These are phyloP conservation scores for Pteria penguin DNA, from an alignment of 2,888 invertebrate genomes.

Conservation along the genomic window DNA sequence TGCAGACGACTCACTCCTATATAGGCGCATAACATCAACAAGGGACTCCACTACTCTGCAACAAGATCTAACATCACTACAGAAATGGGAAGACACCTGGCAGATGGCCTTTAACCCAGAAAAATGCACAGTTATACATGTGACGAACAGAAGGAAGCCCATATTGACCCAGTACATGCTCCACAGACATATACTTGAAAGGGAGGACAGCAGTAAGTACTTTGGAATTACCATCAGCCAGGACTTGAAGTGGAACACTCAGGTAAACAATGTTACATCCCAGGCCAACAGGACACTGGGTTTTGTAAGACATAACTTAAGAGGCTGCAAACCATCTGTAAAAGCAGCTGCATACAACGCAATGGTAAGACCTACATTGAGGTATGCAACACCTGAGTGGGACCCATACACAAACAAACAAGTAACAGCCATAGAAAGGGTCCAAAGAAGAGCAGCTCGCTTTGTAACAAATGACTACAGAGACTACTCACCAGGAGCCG, in stretches of 20 bases:
- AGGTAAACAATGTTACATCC: not conserved
- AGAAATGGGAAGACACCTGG: not conserved
- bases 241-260: not conserved
- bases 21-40: too few relatives aligned
- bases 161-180: not conserved
- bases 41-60: not conserved
- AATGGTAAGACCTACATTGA: conserved; percentile 3
- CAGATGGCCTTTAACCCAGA: not conserved
- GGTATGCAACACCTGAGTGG: too few relatives aligned
- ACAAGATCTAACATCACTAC: conserved; percentile 1
- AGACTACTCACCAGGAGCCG: too few relatives aligned
- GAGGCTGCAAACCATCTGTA: not conserved
- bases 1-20: too few relatives aligned
- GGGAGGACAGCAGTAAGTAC: not conserved
- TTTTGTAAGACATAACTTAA: not conserved
- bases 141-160: not conserved
- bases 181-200: not conserved
- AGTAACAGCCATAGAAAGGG: too few relatives aligned
- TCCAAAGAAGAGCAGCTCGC: too few relatives aligned
- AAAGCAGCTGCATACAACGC: conserved; percentile 1
- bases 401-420: too few relatives aligned
- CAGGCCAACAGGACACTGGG: not conserved
- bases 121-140: not conserved
- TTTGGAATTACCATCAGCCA: too few relatives aligned
- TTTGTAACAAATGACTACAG: too few relatives aligned